Conservation (phyloP, 2,888 invertebrate genomes). For the Rhopalosiphum nymphaeae region DNA sequence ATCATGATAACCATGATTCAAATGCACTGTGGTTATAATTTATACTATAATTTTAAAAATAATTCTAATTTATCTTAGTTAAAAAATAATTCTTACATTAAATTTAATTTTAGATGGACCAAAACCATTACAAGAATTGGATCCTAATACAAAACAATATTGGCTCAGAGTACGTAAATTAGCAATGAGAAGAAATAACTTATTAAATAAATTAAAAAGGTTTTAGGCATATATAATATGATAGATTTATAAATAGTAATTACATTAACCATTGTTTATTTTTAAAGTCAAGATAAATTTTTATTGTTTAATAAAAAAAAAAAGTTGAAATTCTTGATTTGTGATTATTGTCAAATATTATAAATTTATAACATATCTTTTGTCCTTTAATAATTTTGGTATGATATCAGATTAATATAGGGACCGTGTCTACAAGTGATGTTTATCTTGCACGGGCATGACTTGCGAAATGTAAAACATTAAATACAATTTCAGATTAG, state of each 20-base stretch:
- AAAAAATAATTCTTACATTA: not conserved
- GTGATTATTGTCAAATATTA: not conserved
- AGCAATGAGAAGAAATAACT: conserved; percentile 73
- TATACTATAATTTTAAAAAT: not conserved
- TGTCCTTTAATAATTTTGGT: not conserved
- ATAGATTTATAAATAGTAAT: not conserved
- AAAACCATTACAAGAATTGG: conserved; percentile 80
- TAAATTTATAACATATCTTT: too few relatives aligned
- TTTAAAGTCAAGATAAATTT: conserved; percentile 1
- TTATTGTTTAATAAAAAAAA: not conserved
- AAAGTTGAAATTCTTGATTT: not conserved
- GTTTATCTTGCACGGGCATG: too few relatives aligned
- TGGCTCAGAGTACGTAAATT: conserved; percentile 82
- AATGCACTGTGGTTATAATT: not conserved
- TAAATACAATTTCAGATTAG: too few relatives aligned
- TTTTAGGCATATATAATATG: conserved; percentile 32
- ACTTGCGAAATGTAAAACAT: too few relatives aligned
- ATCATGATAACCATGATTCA: not conserved
- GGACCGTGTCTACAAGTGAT: too few relatives aligned
- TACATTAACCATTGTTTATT: not conserved
- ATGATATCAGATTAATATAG: not conserved
- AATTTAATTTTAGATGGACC: conserved; percentile 69
- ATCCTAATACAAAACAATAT: conserved; percentile 84
- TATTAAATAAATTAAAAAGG: conserved; percentile 56
- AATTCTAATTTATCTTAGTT: not conserved